Conservation (phyloP, 1,140 invertebrate species). For the Monomorium pharaonis region DNA sequence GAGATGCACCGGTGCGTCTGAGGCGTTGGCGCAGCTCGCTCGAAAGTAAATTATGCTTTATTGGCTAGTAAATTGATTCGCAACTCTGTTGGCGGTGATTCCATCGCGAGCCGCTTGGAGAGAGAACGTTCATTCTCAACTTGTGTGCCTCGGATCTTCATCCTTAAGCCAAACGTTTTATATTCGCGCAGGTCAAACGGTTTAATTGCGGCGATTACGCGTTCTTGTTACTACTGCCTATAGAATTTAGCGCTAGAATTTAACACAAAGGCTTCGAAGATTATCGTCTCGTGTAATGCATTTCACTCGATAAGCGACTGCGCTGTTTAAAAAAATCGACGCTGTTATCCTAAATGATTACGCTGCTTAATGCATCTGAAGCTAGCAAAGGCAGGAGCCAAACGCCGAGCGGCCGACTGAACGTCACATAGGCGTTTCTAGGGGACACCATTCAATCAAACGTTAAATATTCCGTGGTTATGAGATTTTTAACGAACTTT, state of each 20-base stretch:
- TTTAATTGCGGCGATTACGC: constrained; percentile 25
- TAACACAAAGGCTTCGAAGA: not conserved
- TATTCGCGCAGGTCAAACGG: not conserved
- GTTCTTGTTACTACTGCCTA: not conserved
- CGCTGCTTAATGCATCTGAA: too few relatives aligned
- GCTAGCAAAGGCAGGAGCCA: too few relatives aligned
- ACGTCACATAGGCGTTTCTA: too few relatives aligned
- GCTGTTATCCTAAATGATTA: not conserved
- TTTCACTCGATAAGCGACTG: not conserved
- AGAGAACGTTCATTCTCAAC: not conserved
- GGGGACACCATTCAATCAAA: too few relatives aligned
- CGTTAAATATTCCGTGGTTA: too few relatives aligned
- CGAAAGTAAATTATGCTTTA: constrained; percentile 31
- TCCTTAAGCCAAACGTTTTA: constrained; percentile 32
- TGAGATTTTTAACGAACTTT: too few relatives aligned
- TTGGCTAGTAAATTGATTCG: constrained; percentile 49
- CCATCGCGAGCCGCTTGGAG: not conserved
- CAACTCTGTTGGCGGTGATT: constrained; percentile 16
- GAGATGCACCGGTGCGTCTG: not conserved
- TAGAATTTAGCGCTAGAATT: not conserved
- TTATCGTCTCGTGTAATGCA: not conserved
- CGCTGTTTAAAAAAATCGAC: not conserved
- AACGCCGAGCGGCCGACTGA: too few relatives aligned
- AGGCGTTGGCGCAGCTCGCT: too few relatives aligned
- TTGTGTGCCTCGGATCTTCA: constrained; percentile 10